Conservation (phyloP, 2,888 invertebrate species). For the Monoplex corrugatus region DNA sequence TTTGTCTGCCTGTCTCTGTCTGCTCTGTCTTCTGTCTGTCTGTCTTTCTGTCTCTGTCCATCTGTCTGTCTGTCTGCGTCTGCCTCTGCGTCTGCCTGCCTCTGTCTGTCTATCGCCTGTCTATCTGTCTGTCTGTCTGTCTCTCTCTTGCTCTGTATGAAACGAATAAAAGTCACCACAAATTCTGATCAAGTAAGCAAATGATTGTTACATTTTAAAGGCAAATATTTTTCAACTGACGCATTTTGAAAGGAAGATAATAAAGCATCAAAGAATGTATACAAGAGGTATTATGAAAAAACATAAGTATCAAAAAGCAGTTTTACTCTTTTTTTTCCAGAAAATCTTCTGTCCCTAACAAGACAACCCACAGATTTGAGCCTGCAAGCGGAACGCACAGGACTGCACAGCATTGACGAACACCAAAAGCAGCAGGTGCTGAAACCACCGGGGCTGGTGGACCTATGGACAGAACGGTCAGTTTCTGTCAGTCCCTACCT, state of each 20-base stretch:
- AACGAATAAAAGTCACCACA: too few relatives aligned
- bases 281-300: too few relatives aligned
- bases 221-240: too few relatives aligned
- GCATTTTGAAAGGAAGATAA: too few relatives aligned
- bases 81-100: background rate
- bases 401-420: conserved; percentile 1
- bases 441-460: background rate
- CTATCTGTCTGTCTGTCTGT: conserved; percentile 23
- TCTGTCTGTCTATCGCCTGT: background rate
- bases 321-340: background rate
- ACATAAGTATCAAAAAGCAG: too few relatives aligned
- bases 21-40: background rate
- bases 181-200: too few relatives aligned
- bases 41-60: background rate
- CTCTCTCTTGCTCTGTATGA: background rate
- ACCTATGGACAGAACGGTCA: background rate
- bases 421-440: background rate
- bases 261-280: too few relatives aligned
- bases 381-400: background rate
- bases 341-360: background rate
- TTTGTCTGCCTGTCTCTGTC: conserved; percentile 9
- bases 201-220: too few relatives aligned
- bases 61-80: background rate
- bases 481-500: conserved; percentile 7
- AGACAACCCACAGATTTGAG: conserved; percentile 10